Conservation (phyloP, 2,797 vertebrate species). For the Gastrophryne carolinensis region DNA sequence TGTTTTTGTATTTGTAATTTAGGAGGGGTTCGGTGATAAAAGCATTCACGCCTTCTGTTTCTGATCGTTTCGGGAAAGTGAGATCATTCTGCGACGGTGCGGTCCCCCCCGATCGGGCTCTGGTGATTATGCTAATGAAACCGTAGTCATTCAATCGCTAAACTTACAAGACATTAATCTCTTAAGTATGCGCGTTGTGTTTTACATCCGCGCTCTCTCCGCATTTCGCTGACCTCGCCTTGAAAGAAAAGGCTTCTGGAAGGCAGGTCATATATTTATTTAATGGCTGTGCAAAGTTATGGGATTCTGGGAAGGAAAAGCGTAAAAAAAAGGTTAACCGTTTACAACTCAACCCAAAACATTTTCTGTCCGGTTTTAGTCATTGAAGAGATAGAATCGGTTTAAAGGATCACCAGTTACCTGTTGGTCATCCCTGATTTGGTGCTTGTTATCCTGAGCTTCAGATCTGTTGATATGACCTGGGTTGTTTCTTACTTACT, state of each 20-base stretch:
- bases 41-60: neutral
- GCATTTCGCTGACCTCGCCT: neutral
- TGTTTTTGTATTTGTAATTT: slow-evolving; percentile 7
- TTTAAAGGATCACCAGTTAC: too few species aligned
- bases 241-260: neutral
- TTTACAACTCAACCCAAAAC: too few species aligned
- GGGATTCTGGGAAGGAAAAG: neutral
- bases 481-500: too few species aligned
- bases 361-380: too few species aligned
- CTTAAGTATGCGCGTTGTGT: neutral
- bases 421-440: too few species aligned
- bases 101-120: neutral
- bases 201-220: neutral
- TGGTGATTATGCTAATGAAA: neutral
- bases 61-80: neutral
- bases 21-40: slow-evolving; percentile 10
- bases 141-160: neutral
- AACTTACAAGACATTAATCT: slow-evolving; percentile 4
- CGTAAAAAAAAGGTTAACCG: neutral
- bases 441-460: too few species aligned
- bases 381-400: too few species aligned
- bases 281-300: neutral
- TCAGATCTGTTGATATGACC: too few species aligned
- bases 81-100: slow-evolving; percentile 15
- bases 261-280: neutral